Conservation (phyloP, 2,888 invertebrate genomes). For the Scaptomyza tumidula region DNA sequence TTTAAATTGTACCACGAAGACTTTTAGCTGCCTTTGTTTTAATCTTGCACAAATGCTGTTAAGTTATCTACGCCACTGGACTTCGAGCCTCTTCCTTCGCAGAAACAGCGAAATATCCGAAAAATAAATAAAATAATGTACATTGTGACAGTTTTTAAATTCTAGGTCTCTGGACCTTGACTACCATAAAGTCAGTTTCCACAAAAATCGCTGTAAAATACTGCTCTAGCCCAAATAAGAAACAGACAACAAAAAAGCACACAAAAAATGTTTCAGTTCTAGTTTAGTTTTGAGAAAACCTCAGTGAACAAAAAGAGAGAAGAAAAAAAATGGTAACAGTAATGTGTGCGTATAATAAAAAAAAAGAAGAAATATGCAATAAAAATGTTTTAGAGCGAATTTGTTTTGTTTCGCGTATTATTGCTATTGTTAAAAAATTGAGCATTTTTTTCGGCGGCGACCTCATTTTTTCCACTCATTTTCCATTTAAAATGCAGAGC, state of each 20-base stretch:
- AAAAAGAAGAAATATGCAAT: slow-evolving; percentile 68
- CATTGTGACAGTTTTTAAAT: slow-evolving; percentile 63
- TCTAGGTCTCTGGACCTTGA: slow-evolving; percentile 62
- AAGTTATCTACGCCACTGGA: slow-evolving; percentile 82
- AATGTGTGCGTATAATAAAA: slow-evolving; percentile 57
- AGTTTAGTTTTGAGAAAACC: slow-evolving; percentile 72
- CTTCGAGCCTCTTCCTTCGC: slow-evolving; percentile 47
- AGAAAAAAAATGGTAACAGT: slow-evolving; percentile 68
- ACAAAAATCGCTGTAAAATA: slow-evolving; percentile 58
- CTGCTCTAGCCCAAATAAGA: slow-evolving; percentile 32
- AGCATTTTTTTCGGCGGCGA: slow-evolving; percentile 73
- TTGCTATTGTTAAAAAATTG: slow-evolving; percentile 75
- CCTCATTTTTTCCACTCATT: slow-evolving; percentile 69
- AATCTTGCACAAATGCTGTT: slow-evolving; percentile 77
- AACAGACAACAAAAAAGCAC: slow-evolving; percentile 65
- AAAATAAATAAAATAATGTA: slow-evolving; percentile 31
- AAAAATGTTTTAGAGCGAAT: slow-evolving; percentile 75
- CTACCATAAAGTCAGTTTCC: slow-evolving; percentile 67
- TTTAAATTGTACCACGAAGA: neutral
- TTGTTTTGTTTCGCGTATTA: slow-evolving; percentile 61
- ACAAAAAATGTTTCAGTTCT: slow-evolving; percentile 79
- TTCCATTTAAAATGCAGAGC: slow-evolving; percentile 71
- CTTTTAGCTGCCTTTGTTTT: slow-evolving; percentile 34
- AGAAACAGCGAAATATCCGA: slow-evolving; percentile 35
- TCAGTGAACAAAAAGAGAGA: slow-evolving; percentile 52